These are phyloP conservation scores for Abrostola tripartita DNA, from an alignment of 2,888 invertebrate genomes.

Conservation along the genomic window DNA sequence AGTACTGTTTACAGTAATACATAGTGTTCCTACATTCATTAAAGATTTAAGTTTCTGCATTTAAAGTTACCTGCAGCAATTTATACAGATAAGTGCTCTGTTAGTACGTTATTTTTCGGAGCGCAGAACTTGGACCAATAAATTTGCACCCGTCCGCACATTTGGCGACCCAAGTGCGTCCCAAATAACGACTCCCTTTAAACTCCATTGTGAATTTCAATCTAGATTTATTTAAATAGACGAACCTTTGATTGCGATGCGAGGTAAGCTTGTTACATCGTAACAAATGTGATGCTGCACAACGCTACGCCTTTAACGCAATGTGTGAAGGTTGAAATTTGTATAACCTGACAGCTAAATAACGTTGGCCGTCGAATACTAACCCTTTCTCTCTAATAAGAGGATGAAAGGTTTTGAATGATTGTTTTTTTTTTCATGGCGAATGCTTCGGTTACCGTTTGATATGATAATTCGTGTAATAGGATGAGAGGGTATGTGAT, in stretches of 20 bases:
- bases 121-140: slow-evolving; percentile 37
- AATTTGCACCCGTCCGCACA: slow-evolving; percentile 44
- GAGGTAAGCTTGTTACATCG: slow-evolving; percentile 76
- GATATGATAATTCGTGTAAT: slow-evolving; percentile 86
- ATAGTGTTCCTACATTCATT: not conserved
- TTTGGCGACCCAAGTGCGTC: slow-evolving; percentile 44
- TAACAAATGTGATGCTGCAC: slow-evolving; percentile 57
- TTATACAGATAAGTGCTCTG: slow-evolving; percentile 31
- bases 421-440: slow-evolving; percentile 79
- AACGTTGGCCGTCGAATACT: slow-evolving; percentile 58
- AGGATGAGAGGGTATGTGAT: slow-evolving; percentile 72
- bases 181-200: slow-evolving; percentile 63
- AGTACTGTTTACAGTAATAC: too few relatives aligned
- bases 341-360: slow-evolving; percentile 35
- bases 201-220: slow-evolving; percentile 78
- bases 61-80: slow-evolving; percentile 4
- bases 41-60: not conserved
- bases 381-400: slow-evolving; percentile 83
- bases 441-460: slow-evolving; percentile 79
- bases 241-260: slow-evolving; percentile 82
- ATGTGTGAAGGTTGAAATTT: slow-evolving; percentile 59
- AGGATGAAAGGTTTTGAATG: slow-evolving; percentile 84
- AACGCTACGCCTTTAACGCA: slow-evolving; percentile 43
- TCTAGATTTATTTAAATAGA: slow-evolving; percentile 85
- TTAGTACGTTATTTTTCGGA: slow-evolving; percentile 40